Evolutionary conservation across 2,888 invertebrate species (phyloP).

Genomic region (Tribolium freemani): DNA sequence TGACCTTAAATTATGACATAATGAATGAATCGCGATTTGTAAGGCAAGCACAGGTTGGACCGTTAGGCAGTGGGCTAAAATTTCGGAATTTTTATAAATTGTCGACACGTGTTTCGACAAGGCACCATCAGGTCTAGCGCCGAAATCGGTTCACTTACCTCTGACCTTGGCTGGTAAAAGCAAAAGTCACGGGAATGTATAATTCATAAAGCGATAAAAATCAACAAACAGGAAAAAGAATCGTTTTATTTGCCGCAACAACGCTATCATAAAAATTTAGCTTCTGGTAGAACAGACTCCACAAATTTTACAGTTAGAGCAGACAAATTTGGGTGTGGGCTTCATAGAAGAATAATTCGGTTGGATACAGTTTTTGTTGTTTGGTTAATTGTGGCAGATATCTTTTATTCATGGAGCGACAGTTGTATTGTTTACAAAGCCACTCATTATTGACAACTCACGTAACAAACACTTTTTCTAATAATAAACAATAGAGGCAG

Average conservation of each 20-base stretch:
- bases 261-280: slow-evolving; percentile 1
- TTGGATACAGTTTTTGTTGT: slow-evolving; percentile 3
- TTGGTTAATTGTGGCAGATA: slow-evolving; percentile 11
- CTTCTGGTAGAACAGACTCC: background rate
- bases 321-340: slow-evolving; percentile 1
- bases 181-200: slow-evolving; percentile 37
- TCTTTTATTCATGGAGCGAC: slow-evolving; percentile 30
- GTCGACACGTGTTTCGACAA: too few species aligned
- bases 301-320: slow-evolving; percentile 17
- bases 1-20: slow-evolving; percentile 1
- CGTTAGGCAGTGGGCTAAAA: background rate
- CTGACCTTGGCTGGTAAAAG: slow-evolving; percentile 34
- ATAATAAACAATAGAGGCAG: slow-evolving; percentile 25
- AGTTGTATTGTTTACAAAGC: slow-evolving; percentile 34
- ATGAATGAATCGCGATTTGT: slow-evolving; percentile 14
- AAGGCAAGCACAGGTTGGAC: slow-evolving; percentile 10
- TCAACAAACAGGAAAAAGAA: slow-evolving; percentile 23
- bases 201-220: slow-evolving; percentile 27
- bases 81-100: too few species aligned
- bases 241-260: slow-evolving; percentile 6
- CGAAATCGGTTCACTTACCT: slow-evolving; percentile 29
- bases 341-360: slow-evolving; percentile 12
- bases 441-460: slow-evolving; percentile 31
- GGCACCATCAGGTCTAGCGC: background rate
- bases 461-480: slow-evolving; percentile 35